Evolutionary conservation across 2,888 invertebrate genomes (phyloP).

Genomic region (Dryococelus australis): DNA sequence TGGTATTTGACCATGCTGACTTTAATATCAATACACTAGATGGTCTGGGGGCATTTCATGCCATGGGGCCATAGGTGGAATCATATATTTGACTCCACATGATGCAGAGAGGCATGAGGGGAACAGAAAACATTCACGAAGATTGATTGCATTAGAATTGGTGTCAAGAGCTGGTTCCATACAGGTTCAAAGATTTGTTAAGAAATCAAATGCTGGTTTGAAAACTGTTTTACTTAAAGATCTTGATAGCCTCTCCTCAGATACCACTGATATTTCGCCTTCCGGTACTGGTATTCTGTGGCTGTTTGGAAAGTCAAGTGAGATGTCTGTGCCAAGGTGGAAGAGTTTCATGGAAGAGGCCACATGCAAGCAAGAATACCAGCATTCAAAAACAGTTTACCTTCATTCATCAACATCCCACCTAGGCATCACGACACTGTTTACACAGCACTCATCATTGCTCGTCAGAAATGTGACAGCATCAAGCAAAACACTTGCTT

Average conservation of each 20-base stretch:
- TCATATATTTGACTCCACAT: background rate
- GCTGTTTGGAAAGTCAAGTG: constrained; percentile 1
- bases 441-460: background rate
- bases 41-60: background rate
- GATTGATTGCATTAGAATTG: background rate
- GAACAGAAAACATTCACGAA: background rate
- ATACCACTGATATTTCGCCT: background rate
- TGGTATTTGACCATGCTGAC: background rate
- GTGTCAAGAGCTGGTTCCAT: background rate
- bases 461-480: background rate
- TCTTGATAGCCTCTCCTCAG: background rate
- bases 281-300: constrained; percentile 10
- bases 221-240: background rate
- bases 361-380: background rate
- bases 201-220: background rate
- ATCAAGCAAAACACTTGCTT: background rate
- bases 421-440: background rate
- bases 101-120: background rate
- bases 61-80: constrained; percentile 25
- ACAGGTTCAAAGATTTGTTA: background rate
- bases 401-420: constrained; percentile 21
- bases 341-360: background rate
- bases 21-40: background rate
- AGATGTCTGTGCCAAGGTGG: background rate
- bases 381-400: background rate